These are phyloP conservation scores for Monomorium pharaonis DNA, from an alignment of 1,140 invertebrate species.

Conservation along the genomic window DNA sequence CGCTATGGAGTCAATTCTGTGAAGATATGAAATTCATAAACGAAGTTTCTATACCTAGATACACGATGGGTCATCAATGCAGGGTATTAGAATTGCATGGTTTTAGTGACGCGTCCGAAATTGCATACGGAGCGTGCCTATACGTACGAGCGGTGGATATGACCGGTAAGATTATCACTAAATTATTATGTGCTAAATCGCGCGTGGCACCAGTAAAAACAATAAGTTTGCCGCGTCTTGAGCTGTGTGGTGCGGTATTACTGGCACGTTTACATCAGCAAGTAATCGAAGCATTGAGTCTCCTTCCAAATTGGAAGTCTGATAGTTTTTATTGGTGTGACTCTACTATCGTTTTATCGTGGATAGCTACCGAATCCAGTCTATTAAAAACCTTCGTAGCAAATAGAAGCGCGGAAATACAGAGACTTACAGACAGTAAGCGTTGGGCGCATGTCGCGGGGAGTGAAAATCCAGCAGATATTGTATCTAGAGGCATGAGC, in stretches of 20 bases:
- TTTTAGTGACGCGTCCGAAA: background rate
- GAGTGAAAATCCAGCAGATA: background rate
- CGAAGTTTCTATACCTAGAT: background rate
- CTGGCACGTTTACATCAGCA: background rate
- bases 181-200: too few relatives aligned
- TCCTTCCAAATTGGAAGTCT: background rate
- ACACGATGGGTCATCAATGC: background rate
- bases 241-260: too few relatives aligned
- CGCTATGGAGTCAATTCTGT: background rate
- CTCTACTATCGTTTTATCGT: too few relatives aligned
- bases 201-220: background rate
- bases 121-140: background rate
- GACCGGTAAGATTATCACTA: background rate
- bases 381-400: background rate
- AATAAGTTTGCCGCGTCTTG: background rate
- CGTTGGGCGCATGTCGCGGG: background rate
- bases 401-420: background rate
- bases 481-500: background rate
- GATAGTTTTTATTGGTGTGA: background rate
- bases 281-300: background rate
- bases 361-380: background rate
- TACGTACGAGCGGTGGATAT: background rate
- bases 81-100: background rate
- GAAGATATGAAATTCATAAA: background rate
- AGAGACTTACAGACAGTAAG: background rate